A percentile compares a stretch with the other conserved stretches of the same genome.
Conservation (phyloP, 2,888 invertebrate species). For the Rhimphoctona megacephalus region DNA sequence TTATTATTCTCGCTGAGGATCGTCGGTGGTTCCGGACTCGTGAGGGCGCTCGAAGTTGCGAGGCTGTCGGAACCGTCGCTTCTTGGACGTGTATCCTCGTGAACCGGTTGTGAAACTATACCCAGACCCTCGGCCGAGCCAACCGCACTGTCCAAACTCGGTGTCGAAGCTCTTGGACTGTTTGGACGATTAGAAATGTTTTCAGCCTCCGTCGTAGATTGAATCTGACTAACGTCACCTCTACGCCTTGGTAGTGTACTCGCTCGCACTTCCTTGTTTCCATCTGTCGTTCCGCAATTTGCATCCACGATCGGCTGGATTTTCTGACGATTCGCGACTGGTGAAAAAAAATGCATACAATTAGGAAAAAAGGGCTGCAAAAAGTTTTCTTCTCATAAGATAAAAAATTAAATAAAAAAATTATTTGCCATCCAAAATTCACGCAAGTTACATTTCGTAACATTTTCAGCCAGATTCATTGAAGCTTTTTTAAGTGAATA, state of each 20-base stretch:
- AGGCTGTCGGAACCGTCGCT: conserved; percentile 86
- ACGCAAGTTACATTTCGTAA: neutral
- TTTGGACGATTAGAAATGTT: conserved; percentile 81
- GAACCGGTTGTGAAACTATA: conserved; percentile 70
- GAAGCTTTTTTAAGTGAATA: too few relatives aligned
- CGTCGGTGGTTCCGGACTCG: conserved; percentile 86
- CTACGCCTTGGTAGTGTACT: conserved; percentile 84
- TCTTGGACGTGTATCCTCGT: conserved; percentile 78
- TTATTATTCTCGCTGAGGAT: conserved; percentile 51
- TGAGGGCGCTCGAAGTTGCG: conserved; percentile 86
- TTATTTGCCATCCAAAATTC: neutral
- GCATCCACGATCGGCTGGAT: conserved; percentile 75
- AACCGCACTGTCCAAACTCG: conserved; percentile 88
- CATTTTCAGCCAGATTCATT: too few relatives aligned
- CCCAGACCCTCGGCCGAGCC: conserved; percentile 87
- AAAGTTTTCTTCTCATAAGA: neutral
- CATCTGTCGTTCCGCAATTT: conserved; percentile 68
- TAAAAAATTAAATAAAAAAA: neutral
- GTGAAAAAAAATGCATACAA: conserved; percentile 22
- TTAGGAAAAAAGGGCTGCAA: neutral
- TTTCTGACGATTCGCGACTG: conserved; percentile 75
- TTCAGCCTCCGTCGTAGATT: conserved; percentile 76
- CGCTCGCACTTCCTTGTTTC: conserved; percentile 79
- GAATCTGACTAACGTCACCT: conserved; percentile 80
- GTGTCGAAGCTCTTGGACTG: conserved; percentile 85